These are phyloP conservation scores for Lepidotrigona ventralis DNA, from an alignment of 1,140 invertebrate genomes.

Conservation along the genomic window DNA sequence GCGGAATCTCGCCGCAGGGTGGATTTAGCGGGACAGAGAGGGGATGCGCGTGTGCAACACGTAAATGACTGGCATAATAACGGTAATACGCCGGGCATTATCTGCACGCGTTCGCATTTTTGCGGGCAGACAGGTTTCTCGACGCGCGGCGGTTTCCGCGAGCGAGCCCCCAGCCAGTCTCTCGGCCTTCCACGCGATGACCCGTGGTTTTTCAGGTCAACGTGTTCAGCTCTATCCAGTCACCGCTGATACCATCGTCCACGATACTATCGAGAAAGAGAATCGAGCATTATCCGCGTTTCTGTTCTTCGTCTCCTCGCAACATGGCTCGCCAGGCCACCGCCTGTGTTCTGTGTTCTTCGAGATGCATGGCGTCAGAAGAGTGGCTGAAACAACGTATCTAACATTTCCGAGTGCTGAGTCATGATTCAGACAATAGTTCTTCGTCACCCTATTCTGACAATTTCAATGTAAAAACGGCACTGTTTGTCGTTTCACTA, in stretches of 20 bases:
- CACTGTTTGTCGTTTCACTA: no score
- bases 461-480: no score
- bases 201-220: constrained; percentile 52
- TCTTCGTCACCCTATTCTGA: no score
- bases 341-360: background rate
- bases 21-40: constrained; percentile 69
- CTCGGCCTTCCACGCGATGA: constrained; percentile 60
- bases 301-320: background rate
- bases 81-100: constrained; percentile 74
- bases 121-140: constrained; percentile 61
- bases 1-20: constrained; percentile 67
- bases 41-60: constrained; percentile 63
- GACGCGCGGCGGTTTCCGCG: constrained; percentile 46
- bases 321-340: no score
- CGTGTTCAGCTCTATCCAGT: constrained; percentile 28
- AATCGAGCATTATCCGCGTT: constrained; percentile 9
- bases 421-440: no score
- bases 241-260: constrained; percentile 27
- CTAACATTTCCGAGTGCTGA: no score
- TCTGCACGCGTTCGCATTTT: constrained; percentile 75
- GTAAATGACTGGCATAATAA: constrained; percentile 75
- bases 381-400: background rate
- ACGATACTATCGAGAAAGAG: background rate
- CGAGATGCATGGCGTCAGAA: background rate
- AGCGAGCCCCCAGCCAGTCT: background rate